phyloP scores from a whole-genome alignment of 2,797 vertebrate genomes.

The Lagodon rhomboides region DNA sequence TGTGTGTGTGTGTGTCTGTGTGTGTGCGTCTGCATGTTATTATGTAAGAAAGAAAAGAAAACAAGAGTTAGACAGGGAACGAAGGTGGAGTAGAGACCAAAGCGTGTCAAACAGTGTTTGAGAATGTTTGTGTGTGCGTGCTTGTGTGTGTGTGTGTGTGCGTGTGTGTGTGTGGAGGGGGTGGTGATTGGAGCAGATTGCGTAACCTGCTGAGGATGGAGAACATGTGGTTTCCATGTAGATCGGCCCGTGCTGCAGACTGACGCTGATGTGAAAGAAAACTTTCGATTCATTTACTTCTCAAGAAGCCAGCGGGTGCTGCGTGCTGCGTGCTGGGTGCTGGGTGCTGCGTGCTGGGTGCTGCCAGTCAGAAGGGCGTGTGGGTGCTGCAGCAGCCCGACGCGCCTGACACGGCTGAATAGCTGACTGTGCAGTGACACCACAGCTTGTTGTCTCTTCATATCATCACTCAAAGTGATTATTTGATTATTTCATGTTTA shows the following conservation, averaged over 20 bases:
- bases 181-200: constrained; percentile 39
- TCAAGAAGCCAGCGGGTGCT: not conserved
- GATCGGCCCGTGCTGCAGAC: constrained; percentile 34
- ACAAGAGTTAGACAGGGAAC: constrained; percentile 28
- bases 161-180: constrained; percentile 4
- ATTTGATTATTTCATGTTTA: not conserved
- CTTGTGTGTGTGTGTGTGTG: constrained; percentile 15
- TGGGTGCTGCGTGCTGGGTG: no score
- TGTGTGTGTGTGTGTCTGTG: constrained; percentile 17
- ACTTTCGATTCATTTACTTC: constrained; percentile 10
- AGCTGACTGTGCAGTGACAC: not conserved
- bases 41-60: constrained; percentile 60
- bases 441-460: not conserved
- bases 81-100: constrained; percentile 32
- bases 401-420: constrained; percentile 7
- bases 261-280: constrained; percentile 24
- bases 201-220: constrained; percentile 57
- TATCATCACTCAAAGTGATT: not conserved
- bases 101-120: constrained; percentile 42
- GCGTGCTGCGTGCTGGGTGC: not conserved
- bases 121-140: constrained; percentile 17
- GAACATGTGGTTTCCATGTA: constrained; percentile 74
- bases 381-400: not conserved
- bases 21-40: constrained; percentile 34
- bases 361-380: not conserved